Evolutionary conservation across 2,113 vertebrate species (phyloP).

Genomic region (Catharus minimus): DNA sequence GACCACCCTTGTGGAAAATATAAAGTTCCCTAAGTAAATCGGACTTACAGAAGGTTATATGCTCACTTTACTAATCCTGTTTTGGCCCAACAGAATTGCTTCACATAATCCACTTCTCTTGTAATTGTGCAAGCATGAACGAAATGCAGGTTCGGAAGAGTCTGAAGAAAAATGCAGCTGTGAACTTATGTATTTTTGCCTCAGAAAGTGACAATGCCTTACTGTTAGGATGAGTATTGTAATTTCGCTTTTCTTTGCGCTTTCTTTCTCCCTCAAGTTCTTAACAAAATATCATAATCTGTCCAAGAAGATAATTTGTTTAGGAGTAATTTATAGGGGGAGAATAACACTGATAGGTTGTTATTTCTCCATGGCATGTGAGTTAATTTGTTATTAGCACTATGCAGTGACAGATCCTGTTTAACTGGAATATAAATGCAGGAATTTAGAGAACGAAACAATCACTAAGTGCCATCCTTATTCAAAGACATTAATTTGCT

Average conservation of each 20-base stretch:
- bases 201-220: neutral
- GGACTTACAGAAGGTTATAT: slow-evolving; percentile 16
- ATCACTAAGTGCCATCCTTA: slow-evolving; percentile 21
- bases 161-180: neutral
- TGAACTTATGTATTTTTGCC: neutral
- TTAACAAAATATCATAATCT: neutral
- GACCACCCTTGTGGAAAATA: slow-evolving; percentile 35
- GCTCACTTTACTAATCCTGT: slow-evolving; percentile 22
- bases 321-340: neutral
- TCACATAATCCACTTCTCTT: slow-evolving; percentile 24
- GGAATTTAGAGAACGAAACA: slow-evolving; percentile 28
- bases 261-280: neutral
- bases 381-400: slow-evolving; percentile 39
- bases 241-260: neutral
- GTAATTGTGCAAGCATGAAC: slow-evolving; percentile 21
- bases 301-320: neutral
- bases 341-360: neutral
- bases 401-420: neutral
- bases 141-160: neutral
- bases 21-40: slow-evolving; percentile 22
- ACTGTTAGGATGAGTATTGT: neutral
- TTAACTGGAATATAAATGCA: slow-evolving; percentile 22
- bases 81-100: slow-evolving; percentile 16
- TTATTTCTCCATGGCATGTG: slow-evolving; percentile 1
- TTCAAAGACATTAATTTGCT: slow-evolving; percentile 47